These are phyloP conservation scores for Drosophila dives DNA, from an alignment of 2,888 invertebrate species.

Conservation along the genomic window DNA sequence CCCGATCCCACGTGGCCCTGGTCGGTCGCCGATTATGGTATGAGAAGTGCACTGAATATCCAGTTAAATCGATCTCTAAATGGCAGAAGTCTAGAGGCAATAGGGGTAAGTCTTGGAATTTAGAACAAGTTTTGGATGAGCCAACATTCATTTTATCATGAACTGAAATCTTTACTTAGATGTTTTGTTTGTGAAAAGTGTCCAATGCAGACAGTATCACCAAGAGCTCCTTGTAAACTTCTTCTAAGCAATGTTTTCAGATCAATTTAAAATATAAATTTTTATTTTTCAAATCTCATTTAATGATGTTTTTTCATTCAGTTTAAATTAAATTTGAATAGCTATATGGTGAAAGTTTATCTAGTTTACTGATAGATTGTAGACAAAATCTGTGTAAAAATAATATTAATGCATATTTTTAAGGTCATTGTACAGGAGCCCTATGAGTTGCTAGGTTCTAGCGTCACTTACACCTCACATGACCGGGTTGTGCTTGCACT, in stretches of 20 bases:
- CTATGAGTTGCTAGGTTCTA: slow-evolving; percentile 56
- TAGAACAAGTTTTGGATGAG: neutral
- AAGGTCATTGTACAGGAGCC: slow-evolving; percentile 72
- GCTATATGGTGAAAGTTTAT: neutral
- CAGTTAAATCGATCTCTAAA: slow-evolving; percentile 48
- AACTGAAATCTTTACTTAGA: neutral
- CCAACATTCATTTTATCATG: neutral
- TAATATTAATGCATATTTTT: no score
- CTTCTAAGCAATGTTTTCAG: neutral
- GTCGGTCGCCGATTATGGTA: slow-evolving; percentile 64
- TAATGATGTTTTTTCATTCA: neutral
- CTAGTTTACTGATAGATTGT: neutral
- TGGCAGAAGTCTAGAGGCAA: slow-evolving; percentile 14
- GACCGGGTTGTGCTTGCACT: slow-evolving; percentile 64
- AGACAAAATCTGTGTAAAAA: neutral
- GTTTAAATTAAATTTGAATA: neutral
- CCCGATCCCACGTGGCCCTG: slow-evolving; percentile 70
- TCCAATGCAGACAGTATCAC: neutral
- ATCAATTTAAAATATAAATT: neutral
- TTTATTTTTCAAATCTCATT: neutral
- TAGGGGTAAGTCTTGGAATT: slow-evolving; percentile 53
- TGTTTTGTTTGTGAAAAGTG: neutral
- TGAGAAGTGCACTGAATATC: slow-evolving; percentile 58
- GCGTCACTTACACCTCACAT: slow-evolving; percentile 56
- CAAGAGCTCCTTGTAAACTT: neutral